phyloP scores from a whole-genome alignment of 2,113 vertebrate species.

The Cnemophilus loriae region DNA sequence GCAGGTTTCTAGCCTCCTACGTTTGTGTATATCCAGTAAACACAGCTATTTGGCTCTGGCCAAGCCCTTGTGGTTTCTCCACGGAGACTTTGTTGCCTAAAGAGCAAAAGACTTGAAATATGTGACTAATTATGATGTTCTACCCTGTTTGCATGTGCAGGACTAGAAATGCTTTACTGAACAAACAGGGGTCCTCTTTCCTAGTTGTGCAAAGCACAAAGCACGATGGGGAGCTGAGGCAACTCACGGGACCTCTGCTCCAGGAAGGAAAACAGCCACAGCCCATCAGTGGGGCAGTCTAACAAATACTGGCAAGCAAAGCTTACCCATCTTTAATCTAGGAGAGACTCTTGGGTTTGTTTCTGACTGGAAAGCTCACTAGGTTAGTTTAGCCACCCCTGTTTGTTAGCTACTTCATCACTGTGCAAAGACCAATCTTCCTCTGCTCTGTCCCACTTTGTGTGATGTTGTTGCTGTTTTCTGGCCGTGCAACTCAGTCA shows the following conservation, averaged over 20 bases:
- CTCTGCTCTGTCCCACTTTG: background rate
- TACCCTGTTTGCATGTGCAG: background rate
- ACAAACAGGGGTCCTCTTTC: background rate
- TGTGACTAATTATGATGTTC: slow-evolving; percentile 7
- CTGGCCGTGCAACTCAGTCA: background rate
- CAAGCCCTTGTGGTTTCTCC: slow-evolving; percentile 11
- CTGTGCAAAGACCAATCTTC: background rate
- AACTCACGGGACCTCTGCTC: background rate
- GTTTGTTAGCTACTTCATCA: background rate
- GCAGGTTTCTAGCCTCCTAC: slow-evolving; percentile 19
- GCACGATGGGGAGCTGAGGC: fast-evolving
- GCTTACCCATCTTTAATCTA: background rate
- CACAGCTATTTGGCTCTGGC: slow-evolving; percentile 14
- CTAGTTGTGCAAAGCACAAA: background rate
- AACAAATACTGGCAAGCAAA: background rate
- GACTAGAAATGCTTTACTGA: background rate
- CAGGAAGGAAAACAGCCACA: background rate
- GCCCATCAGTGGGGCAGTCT: fast-evolving
- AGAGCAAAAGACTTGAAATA: slow-evolving; percentile 29
- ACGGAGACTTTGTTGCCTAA: slow-evolving; percentile 18
- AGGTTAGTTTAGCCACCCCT: background rate
- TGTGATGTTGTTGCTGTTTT: background rate
- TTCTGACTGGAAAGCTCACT: background rate
- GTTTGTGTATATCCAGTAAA: background rate
- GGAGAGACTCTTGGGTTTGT: background rate